Evolutionary conservation across 2,888 invertebrate genomes (phyloP).

Genomic region (Lepidocyrtoides sp.): DNA sequence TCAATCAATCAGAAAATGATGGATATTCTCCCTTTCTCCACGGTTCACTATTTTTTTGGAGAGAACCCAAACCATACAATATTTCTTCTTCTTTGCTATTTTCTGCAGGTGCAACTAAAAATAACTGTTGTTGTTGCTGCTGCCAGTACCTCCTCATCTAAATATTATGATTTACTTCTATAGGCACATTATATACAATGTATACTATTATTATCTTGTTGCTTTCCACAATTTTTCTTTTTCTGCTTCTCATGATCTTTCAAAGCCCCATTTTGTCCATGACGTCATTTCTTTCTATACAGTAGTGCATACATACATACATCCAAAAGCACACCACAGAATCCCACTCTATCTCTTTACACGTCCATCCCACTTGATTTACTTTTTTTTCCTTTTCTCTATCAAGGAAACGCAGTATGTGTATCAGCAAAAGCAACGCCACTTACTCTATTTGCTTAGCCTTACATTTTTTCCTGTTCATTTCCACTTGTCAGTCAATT

Average conservation of each 20-base stretch:
- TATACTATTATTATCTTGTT: background rate
- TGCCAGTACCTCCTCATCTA: too few relatives aligned
- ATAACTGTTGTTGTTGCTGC: too few relatives aligned
- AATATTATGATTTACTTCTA: too few relatives aligned
- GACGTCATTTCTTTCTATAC: background rate
- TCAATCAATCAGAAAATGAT: slow-evolving; percentile 83
- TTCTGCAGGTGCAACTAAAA: background rate
- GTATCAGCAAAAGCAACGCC: background rate
- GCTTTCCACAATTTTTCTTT: background rate
- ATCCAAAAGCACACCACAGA: too few relatives aligned
- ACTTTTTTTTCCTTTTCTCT: background rate
- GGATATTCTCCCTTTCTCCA: slow-evolving; percentile 54
- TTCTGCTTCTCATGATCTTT: too few relatives aligned
- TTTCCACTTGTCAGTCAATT: slow-evolving; percentile 40
- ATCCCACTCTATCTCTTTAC: background rate
- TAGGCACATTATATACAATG: too few relatives aligned
- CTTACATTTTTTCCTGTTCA: slow-evolving; percentile 27
- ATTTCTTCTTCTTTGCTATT: background rate
- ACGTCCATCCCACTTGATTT: background rate
- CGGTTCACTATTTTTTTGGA: background rate
- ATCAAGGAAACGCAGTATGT: too few relatives aligned
- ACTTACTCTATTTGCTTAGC: slow-evolving; percentile 1
- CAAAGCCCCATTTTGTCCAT: too few relatives aligned
- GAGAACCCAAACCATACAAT: background rate
- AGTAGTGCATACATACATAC: too few relatives aligned